Evolutionary conservation across 1,140 invertebrate genomes (phyloP).

Genomic region (Nymphalis io): DNA sequence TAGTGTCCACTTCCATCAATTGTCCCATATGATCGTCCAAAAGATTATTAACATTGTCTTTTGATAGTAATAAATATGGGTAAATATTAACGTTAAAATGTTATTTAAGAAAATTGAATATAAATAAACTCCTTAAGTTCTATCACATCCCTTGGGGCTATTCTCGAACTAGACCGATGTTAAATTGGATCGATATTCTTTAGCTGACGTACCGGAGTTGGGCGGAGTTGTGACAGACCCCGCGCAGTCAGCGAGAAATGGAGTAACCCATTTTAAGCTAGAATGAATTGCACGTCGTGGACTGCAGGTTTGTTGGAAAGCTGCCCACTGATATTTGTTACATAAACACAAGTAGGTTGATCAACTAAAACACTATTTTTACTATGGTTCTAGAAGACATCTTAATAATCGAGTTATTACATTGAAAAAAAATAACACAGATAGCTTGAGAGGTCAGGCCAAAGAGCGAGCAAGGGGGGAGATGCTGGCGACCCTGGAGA

Average conservation of each 20-base stretch:
- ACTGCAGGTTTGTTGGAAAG: conserved; percentile 68
- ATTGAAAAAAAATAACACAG: too few species aligned
- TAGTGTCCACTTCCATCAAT: too few species aligned
- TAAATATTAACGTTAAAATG: conserved; percentile 10
- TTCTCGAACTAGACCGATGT: conserved; percentile 33
- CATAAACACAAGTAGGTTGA: conserved; percentile 21
- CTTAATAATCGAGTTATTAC: too few species aligned
- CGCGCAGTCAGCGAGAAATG: conserved; percentile 69
- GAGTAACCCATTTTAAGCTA: conserved; percentile 76
- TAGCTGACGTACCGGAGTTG: conserved; percentile 36
- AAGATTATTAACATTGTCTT: not conserved
- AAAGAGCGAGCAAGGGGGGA: too few species aligned
- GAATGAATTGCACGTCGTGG: conserved; percentile 72
- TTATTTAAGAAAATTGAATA: conserved; percentile 6
- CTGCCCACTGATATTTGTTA: conserved; percentile 59
- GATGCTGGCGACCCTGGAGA: too few species aligned
- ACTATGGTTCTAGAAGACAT: too few species aligned
- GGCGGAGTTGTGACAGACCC: conserved; percentile 60
- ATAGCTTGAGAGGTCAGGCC: too few species aligned
- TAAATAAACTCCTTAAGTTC: conserved; percentile 22
- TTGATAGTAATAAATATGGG: not conserved
- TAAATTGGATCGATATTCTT: conserved; percentile 43
- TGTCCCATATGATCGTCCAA: too few species aligned
- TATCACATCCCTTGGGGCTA: conserved; percentile 34
- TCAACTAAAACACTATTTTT: not conserved